Evolutionary conservation across 2,797 vertebrate species (phyloP).

Genomic region (Falco naumanni): DNA sequence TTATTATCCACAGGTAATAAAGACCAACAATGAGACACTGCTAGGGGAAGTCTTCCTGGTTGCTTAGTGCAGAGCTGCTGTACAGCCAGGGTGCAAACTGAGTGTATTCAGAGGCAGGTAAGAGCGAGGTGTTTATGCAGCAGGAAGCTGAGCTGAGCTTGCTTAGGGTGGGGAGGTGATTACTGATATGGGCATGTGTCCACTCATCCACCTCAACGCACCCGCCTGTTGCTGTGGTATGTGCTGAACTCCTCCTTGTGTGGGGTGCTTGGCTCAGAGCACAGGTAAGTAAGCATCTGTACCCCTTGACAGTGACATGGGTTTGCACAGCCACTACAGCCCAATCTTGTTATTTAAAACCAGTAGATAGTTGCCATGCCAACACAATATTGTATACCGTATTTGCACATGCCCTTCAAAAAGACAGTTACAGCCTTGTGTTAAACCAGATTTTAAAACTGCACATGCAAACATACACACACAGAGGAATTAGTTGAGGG

Average conservation of each 20-base stretch:
- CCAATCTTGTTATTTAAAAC: neutral
- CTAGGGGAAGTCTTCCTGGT: neutral
- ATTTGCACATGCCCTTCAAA: neutral
- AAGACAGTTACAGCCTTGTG: neutral
- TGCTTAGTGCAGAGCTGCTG: neutral
- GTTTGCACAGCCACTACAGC: neutral
- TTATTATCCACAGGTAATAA: neutral
- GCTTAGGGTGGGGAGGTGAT: slow-evolving; percentile 11
- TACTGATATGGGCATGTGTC: neutral
- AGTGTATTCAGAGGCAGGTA: neutral
- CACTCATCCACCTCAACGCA: neutral
- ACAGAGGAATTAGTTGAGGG: neutral
- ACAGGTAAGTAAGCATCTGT: neutral
- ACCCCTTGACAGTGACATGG: neutral
- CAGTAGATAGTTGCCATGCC: neutral
- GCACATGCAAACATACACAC: accelerated
- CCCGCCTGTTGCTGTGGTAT: neutral
- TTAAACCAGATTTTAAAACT: neutral
- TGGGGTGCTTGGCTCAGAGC: neutral
- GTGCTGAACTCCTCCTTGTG: neutral
- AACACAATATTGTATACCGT: accelerated
- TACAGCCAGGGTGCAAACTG: accelerated
- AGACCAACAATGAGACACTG: neutral
- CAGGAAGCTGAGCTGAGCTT: slow-evolving; percentile 18
- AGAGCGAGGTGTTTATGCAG: neutral